Conservation (phyloP, 2,888 invertebrate species). For the Agrochola litura region DNA sequence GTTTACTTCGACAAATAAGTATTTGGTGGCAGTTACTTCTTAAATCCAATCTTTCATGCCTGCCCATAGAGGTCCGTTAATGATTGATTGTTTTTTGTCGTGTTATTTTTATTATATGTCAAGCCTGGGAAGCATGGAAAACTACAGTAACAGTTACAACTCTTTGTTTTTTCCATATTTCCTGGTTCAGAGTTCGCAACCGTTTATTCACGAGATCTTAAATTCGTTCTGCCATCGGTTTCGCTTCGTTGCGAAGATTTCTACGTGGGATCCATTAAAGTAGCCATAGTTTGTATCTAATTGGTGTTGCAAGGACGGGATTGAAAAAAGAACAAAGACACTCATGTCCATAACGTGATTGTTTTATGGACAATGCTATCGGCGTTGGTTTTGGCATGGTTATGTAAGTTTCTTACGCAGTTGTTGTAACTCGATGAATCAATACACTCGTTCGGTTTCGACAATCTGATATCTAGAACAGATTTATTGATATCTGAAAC, state of each 20-base stretch:
- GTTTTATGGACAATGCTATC: slow-evolving; percentile 59
- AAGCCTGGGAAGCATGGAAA: too few relatives aligned
- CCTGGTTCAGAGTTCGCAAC: slow-evolving; percentile 29
- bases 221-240: slow-evolving; percentile 52
- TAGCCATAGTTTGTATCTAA: slow-evolving; percentile 41
- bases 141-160: too few relatives aligned
- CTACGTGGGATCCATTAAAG: slow-evolving; percentile 41
- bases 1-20: neutral
- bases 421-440: slow-evolving; percentile 52
- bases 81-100: neutral
- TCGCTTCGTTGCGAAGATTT: slow-evolving; percentile 34
- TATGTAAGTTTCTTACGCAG: slow-evolving; percentile 42
- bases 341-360: slow-evolving; percentile 45
- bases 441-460: slow-evolving; percentile 57
- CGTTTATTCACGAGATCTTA: slow-evolving; percentile 31
- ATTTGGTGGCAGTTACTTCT: neutral
- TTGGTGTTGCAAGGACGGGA: slow-evolving; percentile 54
- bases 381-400: slow-evolving; percentile 43
- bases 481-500: slow-evolving; percentile 42
- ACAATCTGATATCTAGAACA: slow-evolving; percentile 62
- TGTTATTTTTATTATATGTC: neutral
- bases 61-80: too few relatives aligned
- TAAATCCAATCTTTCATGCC: neutral
- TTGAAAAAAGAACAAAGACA: slow-evolving; percentile 49
- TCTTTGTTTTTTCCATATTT: neutral